These are phyloP conservation scores for Caradrina clavipalpis DNA, from an alignment of 2,888 invertebrate species.

Conservation along the genomic window DNA sequence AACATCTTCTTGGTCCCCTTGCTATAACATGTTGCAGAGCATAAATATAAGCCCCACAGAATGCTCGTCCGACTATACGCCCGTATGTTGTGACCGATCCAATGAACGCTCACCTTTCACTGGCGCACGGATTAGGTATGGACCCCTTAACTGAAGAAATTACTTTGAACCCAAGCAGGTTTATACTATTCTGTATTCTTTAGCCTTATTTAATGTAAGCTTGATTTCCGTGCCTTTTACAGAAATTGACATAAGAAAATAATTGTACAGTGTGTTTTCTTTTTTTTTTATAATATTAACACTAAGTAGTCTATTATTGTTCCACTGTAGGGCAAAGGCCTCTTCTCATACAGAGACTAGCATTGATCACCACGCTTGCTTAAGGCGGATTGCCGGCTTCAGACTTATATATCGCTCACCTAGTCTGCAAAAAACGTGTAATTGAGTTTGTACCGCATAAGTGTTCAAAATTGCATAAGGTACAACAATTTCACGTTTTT, in stretches of 20 bases:
- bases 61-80: conserved; percentile 10
- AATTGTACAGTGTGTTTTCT: background rate
- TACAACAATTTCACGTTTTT: no score
- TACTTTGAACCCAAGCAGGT: conserved; percentile 68
- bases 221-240: conserved; percentile 35
- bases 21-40: no score
- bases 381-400: no score
- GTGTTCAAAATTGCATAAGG: no score
- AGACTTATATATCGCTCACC: no score
- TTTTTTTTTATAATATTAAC: background rate
- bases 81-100: conserved; percentile 69
- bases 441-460: no score
- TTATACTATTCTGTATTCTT: conserved; percentile 49
- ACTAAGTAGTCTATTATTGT: no score
- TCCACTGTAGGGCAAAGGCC: no score
- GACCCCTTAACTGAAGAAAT: conserved; percentile 76
- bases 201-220: conserved; percentile 2
- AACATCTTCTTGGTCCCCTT: no score
- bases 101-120: conserved; percentile 79
- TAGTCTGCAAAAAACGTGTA: no score
- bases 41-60: background rate
- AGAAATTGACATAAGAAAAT: background rate
- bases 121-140: conserved; percentile 81
- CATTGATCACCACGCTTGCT: no score
- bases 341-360: no score